Percentiles rank a stretch among this genome's conserved stretches.
Evolutionary conservation across 2,888 invertebrate genomes (phyloP).

Genomic region (Ormyrus labotus): DNA sequence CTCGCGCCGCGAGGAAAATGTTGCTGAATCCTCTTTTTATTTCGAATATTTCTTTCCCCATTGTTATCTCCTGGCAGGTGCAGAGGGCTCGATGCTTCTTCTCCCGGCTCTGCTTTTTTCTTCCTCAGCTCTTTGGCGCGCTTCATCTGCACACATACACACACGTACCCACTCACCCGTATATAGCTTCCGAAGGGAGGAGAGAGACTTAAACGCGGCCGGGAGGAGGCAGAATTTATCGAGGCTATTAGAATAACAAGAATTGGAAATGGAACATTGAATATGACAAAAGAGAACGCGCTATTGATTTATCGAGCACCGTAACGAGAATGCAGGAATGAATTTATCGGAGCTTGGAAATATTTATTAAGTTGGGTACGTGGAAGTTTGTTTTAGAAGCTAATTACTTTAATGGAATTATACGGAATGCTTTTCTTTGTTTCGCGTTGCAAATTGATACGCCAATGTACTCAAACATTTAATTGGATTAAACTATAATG

Average conservation of each 20-base stretch:
- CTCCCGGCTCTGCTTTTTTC: background rate
- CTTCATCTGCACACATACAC: conserved; percentile 32
- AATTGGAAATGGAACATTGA: conserved; percentile 36
- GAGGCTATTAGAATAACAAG: conserved; percentile 53
- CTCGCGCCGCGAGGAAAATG: conserved; percentile 31
- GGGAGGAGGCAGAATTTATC: conserved; percentile 43
- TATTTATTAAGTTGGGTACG: too few species aligned
- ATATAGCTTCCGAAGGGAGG: conserved; percentile 5
- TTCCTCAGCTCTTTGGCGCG: background rate
- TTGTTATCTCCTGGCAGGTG: conserved; percentile 53
- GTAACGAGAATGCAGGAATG: background rate
- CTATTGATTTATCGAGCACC: conserved; percentile 33
- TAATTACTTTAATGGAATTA: too few species aligned
- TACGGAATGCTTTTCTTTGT: too few species aligned
- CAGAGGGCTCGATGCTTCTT: conserved; percentile 29
- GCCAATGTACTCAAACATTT: too few species aligned
- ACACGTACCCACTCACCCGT: background rate
- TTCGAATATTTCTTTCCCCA: conserved; percentile 49
- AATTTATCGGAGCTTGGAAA: too few species aligned
- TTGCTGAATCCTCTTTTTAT: conserved; percentile 56
- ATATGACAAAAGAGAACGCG: conserved; percentile 6
- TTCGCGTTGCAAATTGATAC: too few species aligned
- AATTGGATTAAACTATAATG: too few species aligned
- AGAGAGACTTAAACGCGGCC: conserved; percentile 19
- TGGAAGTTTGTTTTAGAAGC: too few species aligned